These are phyloP conservation scores for Melanotus villosus DNA, from an alignment of 2,888 invertebrate genomes.

Conservation along the genomic window DNA sequence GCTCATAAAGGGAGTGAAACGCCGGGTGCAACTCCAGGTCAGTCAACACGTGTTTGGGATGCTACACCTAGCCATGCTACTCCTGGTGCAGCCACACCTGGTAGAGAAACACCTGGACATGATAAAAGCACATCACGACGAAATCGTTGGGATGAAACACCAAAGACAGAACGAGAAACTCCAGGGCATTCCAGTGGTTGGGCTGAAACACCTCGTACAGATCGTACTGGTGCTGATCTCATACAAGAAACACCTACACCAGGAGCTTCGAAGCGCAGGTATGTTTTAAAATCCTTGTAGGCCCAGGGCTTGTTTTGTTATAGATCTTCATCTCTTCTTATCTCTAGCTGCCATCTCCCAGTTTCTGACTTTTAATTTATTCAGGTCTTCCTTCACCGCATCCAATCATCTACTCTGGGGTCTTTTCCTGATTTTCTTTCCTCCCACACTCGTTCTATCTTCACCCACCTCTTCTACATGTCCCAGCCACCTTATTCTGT, in stretches of 20 bases:
- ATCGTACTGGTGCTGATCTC: conserved; percentile 78
- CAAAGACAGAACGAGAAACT: conserved; percentile 97
- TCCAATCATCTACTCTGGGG: no score
- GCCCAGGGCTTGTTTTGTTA: no score
- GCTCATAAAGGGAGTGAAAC: conserved; percentile 86
- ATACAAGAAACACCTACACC: conserved; percentile 94
- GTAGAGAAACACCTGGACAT: conserved; percentile 86
- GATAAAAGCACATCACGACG: conserved; percentile 82
- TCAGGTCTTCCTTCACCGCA: no score
- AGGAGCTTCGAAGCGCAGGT: conserved; percentile 91
- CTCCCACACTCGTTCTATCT: no score
- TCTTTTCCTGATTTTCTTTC: no score
- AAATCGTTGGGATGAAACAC: conserved; percentile 99
- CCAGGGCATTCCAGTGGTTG: conserved; percentile 94
- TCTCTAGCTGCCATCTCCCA: no score
- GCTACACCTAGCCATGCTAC: conserved; percentile 96
- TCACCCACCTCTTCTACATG: no score
- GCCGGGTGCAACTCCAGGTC: conserved; percentile 92
- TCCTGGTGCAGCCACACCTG: conserved; percentile 87
- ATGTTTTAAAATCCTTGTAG: no score
- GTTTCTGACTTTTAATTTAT: no score
- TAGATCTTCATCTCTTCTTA: no score
- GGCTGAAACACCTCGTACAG: conserved; percentile 99
- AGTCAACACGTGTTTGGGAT: conserved; percentile 95
- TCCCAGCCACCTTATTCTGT: no score